Conservation (phyloP, 2,797 vertebrate genomes). For the Tadarida brasiliensis region DNA sequence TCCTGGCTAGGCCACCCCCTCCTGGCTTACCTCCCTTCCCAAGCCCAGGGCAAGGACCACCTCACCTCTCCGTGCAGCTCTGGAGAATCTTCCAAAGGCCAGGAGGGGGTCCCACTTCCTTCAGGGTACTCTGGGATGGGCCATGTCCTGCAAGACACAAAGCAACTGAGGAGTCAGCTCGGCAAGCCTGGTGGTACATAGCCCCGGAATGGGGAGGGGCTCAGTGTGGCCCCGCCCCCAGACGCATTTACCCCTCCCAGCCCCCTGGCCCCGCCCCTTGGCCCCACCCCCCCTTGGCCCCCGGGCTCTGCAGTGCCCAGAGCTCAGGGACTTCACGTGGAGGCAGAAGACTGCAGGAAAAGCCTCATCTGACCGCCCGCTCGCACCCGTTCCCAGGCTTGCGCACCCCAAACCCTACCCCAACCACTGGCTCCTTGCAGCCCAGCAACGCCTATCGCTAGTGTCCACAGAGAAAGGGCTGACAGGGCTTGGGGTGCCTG, state of each 20-base stretch:
- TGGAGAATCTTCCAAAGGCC: background rate
- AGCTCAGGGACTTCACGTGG: rapidly evolving
- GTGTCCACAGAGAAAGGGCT: background rate
- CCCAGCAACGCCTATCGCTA: rapidly evolving
- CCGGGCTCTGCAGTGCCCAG: rapidly evolving
- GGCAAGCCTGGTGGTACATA: background rate
- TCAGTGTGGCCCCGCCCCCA: rapidly evolving
- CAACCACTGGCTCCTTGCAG: background rate
- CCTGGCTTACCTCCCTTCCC: background rate
- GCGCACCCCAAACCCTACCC: background rate
- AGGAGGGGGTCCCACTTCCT: rapidly evolving
- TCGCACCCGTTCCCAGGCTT: background rate
- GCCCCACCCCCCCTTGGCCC: rapidly evolving
- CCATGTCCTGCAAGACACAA: conserved; percentile 45
- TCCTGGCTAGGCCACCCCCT: background rate
- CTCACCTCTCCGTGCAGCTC: background rate
- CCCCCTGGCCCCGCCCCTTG: rapidly evolving
- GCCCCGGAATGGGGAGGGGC: rapidly evolving
- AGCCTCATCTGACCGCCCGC: rapidly evolving
- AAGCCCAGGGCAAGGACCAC: rapidly evolving
- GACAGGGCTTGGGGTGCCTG: rapidly evolving
- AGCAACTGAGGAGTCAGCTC: background rate
- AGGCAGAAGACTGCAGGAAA: rapidly evolving
- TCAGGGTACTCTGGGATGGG: rapidly evolving
- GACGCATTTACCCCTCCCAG: too few relatives aligned